A percentile compares a stretch with the other conserved stretches of the same genome.
phyloP scores from a whole-genome alignment of 2,113 vertebrate species.

The Leuciscus idus region DNA sequence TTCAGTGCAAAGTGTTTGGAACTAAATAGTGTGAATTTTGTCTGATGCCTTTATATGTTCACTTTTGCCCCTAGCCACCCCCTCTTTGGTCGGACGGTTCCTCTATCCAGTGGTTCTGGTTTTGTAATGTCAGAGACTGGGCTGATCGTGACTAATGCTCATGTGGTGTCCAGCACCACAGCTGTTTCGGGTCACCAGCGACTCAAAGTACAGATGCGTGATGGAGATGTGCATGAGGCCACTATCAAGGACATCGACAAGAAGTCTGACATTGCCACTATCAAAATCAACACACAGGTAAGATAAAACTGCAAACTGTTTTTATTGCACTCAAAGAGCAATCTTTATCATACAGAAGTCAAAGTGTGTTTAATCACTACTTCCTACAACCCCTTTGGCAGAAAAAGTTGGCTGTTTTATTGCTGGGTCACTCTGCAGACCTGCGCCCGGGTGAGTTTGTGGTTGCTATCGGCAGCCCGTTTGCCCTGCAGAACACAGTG shows the following conservation, averaged over 20 bases:
- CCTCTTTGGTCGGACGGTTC: conserved; percentile 87
- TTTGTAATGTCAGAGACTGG: conserved; percentile 91
- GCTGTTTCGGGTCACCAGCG: conserved; percentile 83
- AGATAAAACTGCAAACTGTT: background rate
- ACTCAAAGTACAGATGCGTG: conserved; percentile 89
- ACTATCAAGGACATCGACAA: conserved; percentile 91
- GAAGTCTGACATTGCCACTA: conserved; percentile 93
- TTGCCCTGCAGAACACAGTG: conserved; percentile 96
- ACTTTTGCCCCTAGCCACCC: conserved; percentile 80
- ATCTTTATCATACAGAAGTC: background rate
- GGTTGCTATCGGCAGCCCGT: conserved; percentile 94
- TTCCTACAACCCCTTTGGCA: conserved; percentile 52
- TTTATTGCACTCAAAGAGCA: background rate
- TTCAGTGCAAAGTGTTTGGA: background rate
- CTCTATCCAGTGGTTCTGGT: conserved; percentile 90
- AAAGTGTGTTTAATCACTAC: background rate
- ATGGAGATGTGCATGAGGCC: conserved; percentile 86
- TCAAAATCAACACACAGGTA: conserved; percentile 89
- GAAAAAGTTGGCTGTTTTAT: conserved; percentile 82
- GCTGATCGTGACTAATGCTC: conserved; percentile 92
- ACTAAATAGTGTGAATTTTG: background rate
- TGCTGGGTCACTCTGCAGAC: conserved; percentile 87
- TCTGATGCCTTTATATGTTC: background rate
- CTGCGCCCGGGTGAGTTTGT: conserved; percentile 92
- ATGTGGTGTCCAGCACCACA: conserved; percentile 85